phyloP scores from a whole-genome alignment of 2,797 vertebrate genomes.

The Xiphorhynchus erythropygius region DNA sequence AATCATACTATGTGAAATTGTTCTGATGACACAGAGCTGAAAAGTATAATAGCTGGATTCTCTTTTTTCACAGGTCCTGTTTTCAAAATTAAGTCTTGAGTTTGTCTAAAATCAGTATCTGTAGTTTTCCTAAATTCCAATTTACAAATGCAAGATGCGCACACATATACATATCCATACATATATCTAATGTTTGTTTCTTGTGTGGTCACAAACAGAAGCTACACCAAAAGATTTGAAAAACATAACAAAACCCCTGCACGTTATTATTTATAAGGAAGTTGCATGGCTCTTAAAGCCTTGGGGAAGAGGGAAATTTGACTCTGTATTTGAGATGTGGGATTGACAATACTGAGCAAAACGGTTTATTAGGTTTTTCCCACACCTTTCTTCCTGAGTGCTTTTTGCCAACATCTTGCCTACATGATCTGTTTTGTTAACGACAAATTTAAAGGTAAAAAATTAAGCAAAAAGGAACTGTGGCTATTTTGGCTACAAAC shows the following conservation, averaged over 20 bases:
- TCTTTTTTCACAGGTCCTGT: background rate
- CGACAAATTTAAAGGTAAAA: background rate
- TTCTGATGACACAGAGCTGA: background rate
- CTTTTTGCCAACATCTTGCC: background rate
- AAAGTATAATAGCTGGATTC: background rate
- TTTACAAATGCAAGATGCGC: background rate
- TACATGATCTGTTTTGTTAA: background rate
- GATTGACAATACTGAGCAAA: background rate
- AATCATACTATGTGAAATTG: background rate
- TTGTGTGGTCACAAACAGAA: background rate
- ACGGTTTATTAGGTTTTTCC: background rate
- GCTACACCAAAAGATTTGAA: background rate
- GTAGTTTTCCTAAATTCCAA: background rate
- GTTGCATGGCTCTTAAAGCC: background rate
- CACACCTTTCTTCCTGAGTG: background rate
- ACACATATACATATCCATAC: background rate
- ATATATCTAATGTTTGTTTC: background rate
- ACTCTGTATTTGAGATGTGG: fast-evolving
- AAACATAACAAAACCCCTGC: background rate
- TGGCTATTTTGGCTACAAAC: background rate
- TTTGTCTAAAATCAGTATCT: background rate
- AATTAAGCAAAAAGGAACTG: background rate
- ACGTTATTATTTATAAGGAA: background rate
- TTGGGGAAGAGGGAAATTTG: background rate
- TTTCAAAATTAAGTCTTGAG: background rate